Conservation (phyloP, 2,797 vertebrate species). For the Melanogrammus aeglefinus region DNA sequence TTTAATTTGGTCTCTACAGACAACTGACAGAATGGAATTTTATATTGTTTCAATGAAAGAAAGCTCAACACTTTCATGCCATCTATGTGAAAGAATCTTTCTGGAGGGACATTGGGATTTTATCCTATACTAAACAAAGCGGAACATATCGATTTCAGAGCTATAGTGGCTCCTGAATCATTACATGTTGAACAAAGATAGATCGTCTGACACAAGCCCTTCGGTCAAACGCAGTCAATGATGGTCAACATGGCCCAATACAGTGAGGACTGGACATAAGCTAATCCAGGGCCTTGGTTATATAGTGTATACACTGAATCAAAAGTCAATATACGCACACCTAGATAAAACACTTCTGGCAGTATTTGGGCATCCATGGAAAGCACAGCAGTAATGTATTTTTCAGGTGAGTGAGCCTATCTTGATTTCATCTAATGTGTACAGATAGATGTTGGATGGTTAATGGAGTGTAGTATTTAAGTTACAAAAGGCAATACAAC, state of each 20-base stretch:
- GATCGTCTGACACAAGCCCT: neutral
- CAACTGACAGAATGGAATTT: neutral
- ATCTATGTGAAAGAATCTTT: neutral
- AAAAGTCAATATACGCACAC: neutral
- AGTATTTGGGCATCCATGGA: neutral
- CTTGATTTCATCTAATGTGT: neutral
- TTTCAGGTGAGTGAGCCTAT: neutral
- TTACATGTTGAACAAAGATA: neutral
- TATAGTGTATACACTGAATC: no score
- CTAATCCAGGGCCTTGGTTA: neutral
- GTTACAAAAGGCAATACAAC: neutral
- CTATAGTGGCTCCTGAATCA: neutral
- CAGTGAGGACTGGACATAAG: neutral
- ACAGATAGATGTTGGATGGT: neutral
- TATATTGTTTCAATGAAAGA: neutral
- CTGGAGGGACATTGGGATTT: neutral
- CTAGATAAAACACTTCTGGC: neutral
- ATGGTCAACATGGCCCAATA: neutral
- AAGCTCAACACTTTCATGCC: neutral
- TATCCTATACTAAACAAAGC: neutral
- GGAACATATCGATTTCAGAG: neutral
- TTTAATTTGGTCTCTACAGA: slow-evolving; percentile 1
- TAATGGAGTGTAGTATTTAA: no score
- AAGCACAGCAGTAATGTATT: neutral
- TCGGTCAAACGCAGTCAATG: neutral